Evolutionary conservation across 2,888 invertebrate species (phyloP), one percentile per base, ranked within the genome.

Genomic region (Amaurobius ferox): DNA sequence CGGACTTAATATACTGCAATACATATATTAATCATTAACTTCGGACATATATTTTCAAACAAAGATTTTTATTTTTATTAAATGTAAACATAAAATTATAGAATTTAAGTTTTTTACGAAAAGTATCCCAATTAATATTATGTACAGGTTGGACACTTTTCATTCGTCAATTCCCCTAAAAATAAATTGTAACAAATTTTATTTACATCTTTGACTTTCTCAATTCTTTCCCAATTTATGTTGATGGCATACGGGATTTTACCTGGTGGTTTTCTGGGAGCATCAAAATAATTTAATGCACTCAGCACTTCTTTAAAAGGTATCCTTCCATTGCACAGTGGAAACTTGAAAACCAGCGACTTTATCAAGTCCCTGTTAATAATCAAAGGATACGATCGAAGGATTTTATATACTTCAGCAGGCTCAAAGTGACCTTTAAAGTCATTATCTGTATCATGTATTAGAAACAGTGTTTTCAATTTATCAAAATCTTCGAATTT

Each of bases 301-400:
- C 64, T 29, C n/a, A 68, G 0, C 0, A 77, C n/a, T 32, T 77
- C 48, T 1, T 11, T 9, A 32, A 39, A 77, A 9, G 67, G 28
- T 16, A 68, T 77, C n/a, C 67, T 6, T 23, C 39, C 61, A n/a
- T 77, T 35, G 0, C 28, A n/a, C 2, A 16, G 29, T 0, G 77
- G 77, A 30, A 77, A 68, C 55, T 77, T 77, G 16, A 55, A 39
- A 28, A 68, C 32, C 5, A 68, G 61, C 11, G 26, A 48, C 13
- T 77, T 77, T n/a, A 77, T 19, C 39, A 77, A 35, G 19, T 77
- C 77, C 48, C 68, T 48, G 48, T 68, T 16, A n/a, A 67, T 19
- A 7, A 26, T 19, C 28, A 77, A 28, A 6, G 77, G 67, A 28
- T 13, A 39, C 0, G 77, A 77, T 16, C 62, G 0, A 13, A 77